These are phyloP conservation scores for Tetrapedia diversipes DNA, from an alignment of 2,888 invertebrate species.

Conservation along the genomic window DNA sequence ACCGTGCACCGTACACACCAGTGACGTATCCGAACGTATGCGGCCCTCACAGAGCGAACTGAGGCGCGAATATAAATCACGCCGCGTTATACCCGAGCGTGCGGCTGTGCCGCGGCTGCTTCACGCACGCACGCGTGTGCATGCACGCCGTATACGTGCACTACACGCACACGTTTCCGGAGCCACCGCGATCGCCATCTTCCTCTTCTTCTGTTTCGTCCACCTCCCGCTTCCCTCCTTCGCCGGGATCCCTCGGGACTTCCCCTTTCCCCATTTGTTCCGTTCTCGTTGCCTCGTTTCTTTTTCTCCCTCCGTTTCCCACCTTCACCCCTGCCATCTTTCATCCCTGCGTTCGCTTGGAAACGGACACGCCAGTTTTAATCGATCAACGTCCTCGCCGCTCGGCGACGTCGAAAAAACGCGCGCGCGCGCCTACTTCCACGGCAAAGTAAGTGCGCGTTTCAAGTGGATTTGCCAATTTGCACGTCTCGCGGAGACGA, in stretches of 20 bases:
- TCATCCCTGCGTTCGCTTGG: no score
- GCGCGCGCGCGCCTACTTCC: no score
- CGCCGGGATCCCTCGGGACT: no score
- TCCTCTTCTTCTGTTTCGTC: neutral
- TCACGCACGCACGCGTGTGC: slow-evolving; percentile 59
- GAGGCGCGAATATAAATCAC: slow-evolving; percentile 78
- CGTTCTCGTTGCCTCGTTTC: neutral
- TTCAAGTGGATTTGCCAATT: slow-evolving; percentile 7
- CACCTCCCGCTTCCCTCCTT: slow-evolving; percentile 2
- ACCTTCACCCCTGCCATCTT: neutral
- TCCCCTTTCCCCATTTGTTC: neutral
- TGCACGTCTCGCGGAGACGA: neutral
- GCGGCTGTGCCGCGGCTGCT: slow-evolving; percentile 52
- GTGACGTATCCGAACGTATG: slow-evolving; percentile 73
- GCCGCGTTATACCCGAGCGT: slow-evolving; percentile 71
- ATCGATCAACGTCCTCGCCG: no score
- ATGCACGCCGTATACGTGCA: neutral
- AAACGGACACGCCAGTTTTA: no score
- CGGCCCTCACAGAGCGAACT: slow-evolving; percentile 74
- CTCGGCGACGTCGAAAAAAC: no score
- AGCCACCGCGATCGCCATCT: slow-evolving; percentile 28
- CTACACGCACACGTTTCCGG: neutral
- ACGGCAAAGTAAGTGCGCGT: no score
- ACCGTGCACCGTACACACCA: slow-evolving; percentile 58
- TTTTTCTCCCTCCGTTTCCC: no score